Evolutionary conservation across 2,888 invertebrate genomes (phyloP), one percentile per base, ranked within the genome.

Genomic region (Dilophus febrilis): DNA sequence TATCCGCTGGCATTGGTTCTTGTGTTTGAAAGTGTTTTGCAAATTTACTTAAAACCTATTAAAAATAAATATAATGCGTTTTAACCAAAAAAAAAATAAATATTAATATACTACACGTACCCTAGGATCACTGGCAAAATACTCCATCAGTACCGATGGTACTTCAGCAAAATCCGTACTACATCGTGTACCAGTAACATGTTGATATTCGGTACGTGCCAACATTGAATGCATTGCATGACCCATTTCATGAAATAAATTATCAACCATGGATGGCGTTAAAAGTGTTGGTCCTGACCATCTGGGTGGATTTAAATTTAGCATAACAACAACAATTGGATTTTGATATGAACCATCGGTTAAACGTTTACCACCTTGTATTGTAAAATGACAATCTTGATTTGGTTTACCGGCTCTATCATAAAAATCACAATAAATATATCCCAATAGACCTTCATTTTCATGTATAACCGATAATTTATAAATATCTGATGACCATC

Each of bases 181-280:
- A 58, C 95, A 97, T 41, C 98, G 70, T 1, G 98, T 99, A 44
- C 97, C 95, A 4, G 94, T 84, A 34, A 97, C 91, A 64, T 98
- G 97, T 63, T 98, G 98, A 64, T 94, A 88, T 44, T 75, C 72
- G 0, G 95, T 94, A 45, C 94, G 72, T 3, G 90, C 98, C 48
- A 98, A 64, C 92, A 98, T 95, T 14, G 95, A 94, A 65, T 98
- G 98, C 73, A 97, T 79, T 13, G 97, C 98, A 66, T 98, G 98
- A 0, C 98, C 98, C 80, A 92, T 81, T 68, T 98, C 97, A 60
- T 98, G 98, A 64, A 97, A 97, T 47, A 98, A 68, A 66, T 95
- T 98, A 62, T 97, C 95, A 8, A 95, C 82, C 53, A 85, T 81
- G 14, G 76, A 72, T 1, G 87, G 84, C 18, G 77, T 73, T 40